Base-by-base conservation (phyloP, 2,888 invertebrate genomes). In the Zhuqinia jingwanae region DNA sequence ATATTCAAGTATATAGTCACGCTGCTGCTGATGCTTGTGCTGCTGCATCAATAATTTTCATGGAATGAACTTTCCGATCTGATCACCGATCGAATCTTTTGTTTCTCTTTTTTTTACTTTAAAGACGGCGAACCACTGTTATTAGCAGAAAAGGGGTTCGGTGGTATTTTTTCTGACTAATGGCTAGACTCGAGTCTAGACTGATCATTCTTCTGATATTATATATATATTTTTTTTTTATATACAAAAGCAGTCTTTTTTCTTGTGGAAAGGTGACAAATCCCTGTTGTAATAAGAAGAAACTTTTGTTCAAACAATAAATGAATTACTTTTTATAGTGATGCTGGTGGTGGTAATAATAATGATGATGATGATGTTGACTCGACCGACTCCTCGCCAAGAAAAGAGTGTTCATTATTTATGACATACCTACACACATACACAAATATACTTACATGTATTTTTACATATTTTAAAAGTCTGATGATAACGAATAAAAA, bases 141-240 rank as follows among this genome's bases (percentile, higher is more conserved):
- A 50, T 47, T 70, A 70, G 70, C 47, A 68, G 50, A 27, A 70
- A 68, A 58, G 25, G 70, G 70, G 47, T 70, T 70, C 15, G 70
- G 1, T 36, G 1, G 2, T 68, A 15, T 42, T 25, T 36, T 47
- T 50, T 30, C 20, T 56, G 56, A 76, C 36, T 76, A 76, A 60
- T 60, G 77, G 60, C 77, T 60, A 77, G 77, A 77, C 77, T 77
- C n/a, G 20, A 60, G 77, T 77, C 77, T 77, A 77, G 77, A 77
- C 77, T 58, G 53, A 76, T 56, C 76, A 30, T 20, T 76, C 5
- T 1, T 25, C 70, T 50, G 70, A 70, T 65, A 65, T n/a, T 11
- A 13, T 11, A 50, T 17, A 53, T 56, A 56, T 45, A 60, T 10
- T 13, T 8, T 36, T 36, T 36, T 15, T 77, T n/a, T n/a, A n/a